Evolutionary conservation across 2,113 vertebrate genomes (phyloP), one percentile per base, ranked within the genome.

Genomic region (Corydoras sp.): DNA sequence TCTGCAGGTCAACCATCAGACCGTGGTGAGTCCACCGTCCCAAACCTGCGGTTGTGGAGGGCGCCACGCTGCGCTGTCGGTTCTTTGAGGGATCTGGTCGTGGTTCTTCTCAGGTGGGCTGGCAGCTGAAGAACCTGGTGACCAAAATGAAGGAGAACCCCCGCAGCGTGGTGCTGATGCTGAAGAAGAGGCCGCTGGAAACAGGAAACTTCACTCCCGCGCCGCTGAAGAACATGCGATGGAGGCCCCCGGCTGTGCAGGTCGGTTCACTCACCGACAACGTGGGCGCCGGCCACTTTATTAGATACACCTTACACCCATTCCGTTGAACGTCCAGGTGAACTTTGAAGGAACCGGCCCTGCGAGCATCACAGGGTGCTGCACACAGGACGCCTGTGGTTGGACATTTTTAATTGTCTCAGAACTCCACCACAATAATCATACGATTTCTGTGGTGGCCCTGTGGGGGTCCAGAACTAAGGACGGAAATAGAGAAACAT

Each of bases 91-190:
- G 18, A 5, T 50, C 49, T 10, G 24, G 5, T 18, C 29, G 15
- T 66, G 29, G 35, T 49, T 10, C 74, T 3, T 74, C 13, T 65
- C 81, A 99, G 97, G 94, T 98, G 84, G 97, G 97, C 43, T 99
- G 97, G 97, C 95, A 98, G 77, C 77, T 99, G 13, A 96, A 94
- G 83, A 95, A 95, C 75, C 88, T 99, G 77, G 97, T 98, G 81
- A 89, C 80, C 9, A 94, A 92, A 68, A 53, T 99, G 82, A 89
- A 92, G 81, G 91, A 93, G 69, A 92, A 94, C 73, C 91, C 94
- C 32, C 83, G 84, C 0, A 88, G 89, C 1, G 92, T 98, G 0
- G 83, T 85, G 18, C 74, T 99, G 14, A 74, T 93, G 71, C 79
- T 99, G 55, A 99, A 98, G 88, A 99, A 98, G 81, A 93, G 97